A percentile compares a stretch with the other conserved stretches of the same genome.
Evolutionary conservation across 2,888 invertebrate genomes (phyloP).

Genomic region (Mesorhabditis sp.): DNA sequence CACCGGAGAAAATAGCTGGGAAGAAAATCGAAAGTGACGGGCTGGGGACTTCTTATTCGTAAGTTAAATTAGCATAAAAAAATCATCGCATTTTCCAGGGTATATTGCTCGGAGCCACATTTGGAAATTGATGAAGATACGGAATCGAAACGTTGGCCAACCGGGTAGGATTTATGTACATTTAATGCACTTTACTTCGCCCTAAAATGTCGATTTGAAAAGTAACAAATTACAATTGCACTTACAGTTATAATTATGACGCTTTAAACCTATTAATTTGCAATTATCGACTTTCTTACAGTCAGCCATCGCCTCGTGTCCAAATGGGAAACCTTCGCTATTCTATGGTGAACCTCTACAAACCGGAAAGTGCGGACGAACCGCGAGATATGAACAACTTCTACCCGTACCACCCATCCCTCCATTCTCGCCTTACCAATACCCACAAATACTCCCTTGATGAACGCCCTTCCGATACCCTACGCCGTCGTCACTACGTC

Average conservation of each 20-base stretch:
- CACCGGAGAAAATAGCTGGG: neutral
- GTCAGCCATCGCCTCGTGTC: too few species aligned
- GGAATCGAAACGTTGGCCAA: neutral
- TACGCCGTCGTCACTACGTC: too few species aligned
- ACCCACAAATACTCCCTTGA: too few species aligned
- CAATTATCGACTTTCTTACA: too few species aligned
- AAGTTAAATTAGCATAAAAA: neutral
- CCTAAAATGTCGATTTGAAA: too few species aligned
- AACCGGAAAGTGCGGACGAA: neutral
- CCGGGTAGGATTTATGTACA: neutral
- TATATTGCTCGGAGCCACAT: neutral
- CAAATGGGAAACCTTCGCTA: neutral
- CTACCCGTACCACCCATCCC: neutral
- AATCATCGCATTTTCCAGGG: neutral
- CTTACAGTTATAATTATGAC: neutral
- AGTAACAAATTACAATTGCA: too few species aligned
- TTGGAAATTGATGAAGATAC: neutral
- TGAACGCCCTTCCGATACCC: too few species aligned
- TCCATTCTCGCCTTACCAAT: too few species aligned
- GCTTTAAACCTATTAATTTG: neutral
- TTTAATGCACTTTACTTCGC: neutral
- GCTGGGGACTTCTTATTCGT: neutral
- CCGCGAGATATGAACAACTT: neutral
- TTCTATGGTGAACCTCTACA: neutral
- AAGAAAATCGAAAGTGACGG: neutral